A percentile compares a stretch with the other conserved stretches of the same genome.
Evolutionary conservation across 2,888 invertebrate species (phyloP).

Genomic region (Dermolepida albohirtum): DNA sequence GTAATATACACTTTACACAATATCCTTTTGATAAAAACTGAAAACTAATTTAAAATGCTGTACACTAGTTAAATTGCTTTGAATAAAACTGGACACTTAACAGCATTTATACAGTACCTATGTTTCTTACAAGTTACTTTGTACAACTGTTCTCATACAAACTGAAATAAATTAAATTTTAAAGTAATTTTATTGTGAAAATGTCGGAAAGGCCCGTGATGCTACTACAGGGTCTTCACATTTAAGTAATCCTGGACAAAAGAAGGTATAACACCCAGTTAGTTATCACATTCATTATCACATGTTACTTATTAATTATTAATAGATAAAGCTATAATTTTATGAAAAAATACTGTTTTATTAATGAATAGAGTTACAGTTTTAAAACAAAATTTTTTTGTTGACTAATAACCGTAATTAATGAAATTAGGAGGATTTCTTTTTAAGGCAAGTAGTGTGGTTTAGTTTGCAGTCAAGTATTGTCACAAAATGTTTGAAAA

Average conservation of each 20-base stretch:
- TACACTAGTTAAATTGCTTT: not conserved
- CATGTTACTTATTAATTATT: constrained; percentile 19
- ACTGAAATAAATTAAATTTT: constrained; percentile 36
- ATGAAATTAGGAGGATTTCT: too few species aligned
- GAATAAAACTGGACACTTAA: constrained; percentile 42
- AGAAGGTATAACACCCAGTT: constrained; percentile 29
- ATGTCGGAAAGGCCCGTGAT: constrained; percentile 28
- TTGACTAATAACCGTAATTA: too few species aligned
- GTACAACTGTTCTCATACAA: constrained; percentile 38
- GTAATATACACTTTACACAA: constrained; percentile 1
- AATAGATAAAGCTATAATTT: not conserved
- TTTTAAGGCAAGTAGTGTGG: too few species aligned
- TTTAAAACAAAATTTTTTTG: not conserved
- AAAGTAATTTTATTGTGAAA: constrained; percentile 15
- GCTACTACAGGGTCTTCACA: constrained; percentile 33
- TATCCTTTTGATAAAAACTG: constrained; percentile 1
- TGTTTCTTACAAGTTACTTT: constrained; percentile 27
- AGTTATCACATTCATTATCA: constrained; percentile 39
- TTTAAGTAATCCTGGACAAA: constrained; percentile 40
- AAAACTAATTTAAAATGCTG: not conserved
- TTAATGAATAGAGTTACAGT: not conserved
- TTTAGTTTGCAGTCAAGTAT: too few species aligned
- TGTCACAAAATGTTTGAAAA: too few species aligned
- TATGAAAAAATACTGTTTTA: not conserved
- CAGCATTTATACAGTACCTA: constrained; percentile 18